Evolutionary conservation across 2,113 vertebrate species (phyloP), one percentile per base, ranked within the genome.

Genomic region (Ceyx cyanopectus): DNA sequence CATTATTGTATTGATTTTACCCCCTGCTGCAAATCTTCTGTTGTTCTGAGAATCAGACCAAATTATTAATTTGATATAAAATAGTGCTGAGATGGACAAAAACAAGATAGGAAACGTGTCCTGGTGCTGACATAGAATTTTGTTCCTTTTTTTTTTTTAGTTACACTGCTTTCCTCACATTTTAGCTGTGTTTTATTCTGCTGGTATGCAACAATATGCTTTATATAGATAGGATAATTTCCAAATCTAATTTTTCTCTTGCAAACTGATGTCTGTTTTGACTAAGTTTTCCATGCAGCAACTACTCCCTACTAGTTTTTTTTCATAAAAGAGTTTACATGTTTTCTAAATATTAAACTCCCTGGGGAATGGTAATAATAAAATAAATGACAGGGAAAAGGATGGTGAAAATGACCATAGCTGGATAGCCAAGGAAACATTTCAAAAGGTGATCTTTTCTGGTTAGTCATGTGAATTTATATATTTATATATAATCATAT

Each of bases 41-140:
- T 82, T 87, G 21, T 81, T 90, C 60, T 85, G 62, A 21, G 87
- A 75, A 92, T 85, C n/a, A 79, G 19, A 77, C 16, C 29, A 68
- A 72, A 80, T 81, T 50, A 91, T n/a, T 81, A 88, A 90, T 92
- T 61, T 58, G 26, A 84, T 93, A 89, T 54, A 43, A 79, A 93
- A 84, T 74, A 78, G n/a, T 91, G 85, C 91, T 96, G 92, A 95
- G 9, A 7, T 61, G 46, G 61, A 79, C 77, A 54, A 81, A 76
- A 83, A 14, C 26, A 74, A 68, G 11, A 69, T 86, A 85, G 27
- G 18, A 65, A 80, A 27, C 18, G 27, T 83, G 87, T 90, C 63
- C 21, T 2, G 2, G 7, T 72, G 86, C 82, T 94, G 57, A 84
- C 83, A 10, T 62, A 62, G 6, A 73, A 27, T 72, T 83, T 72